Evolutionary conservation across 2,113 vertebrate species (phyloP).

Genomic region (Gallinago paraguaiae): DNA sequence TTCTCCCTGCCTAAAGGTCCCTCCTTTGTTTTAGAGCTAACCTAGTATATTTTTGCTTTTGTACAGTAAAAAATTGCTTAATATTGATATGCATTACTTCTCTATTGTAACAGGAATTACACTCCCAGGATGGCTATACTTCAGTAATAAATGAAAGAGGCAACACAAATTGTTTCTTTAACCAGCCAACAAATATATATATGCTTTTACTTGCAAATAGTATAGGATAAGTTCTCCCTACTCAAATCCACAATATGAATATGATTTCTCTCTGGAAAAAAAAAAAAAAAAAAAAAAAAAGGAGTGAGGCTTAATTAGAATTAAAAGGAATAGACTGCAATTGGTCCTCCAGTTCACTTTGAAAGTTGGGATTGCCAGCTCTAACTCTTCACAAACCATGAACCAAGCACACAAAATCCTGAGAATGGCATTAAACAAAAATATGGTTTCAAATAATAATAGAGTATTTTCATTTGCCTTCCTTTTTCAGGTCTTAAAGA

Average conservation of each 20-base stretch:
- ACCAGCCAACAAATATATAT: background rate
- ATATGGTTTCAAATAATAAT: background rate
- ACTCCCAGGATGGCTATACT: background rate
- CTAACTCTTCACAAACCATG: background rate
- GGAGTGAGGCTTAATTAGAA: background rate
- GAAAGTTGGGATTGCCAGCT: background rate
- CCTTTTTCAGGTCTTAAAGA: background rate
- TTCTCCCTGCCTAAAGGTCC: background rate
- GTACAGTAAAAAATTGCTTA: background rate
- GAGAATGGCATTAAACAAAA: background rate
- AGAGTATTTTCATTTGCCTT: background rate
- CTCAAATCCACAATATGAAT: background rate
- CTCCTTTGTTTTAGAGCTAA: background rate
- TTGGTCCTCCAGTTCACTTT: background rate
- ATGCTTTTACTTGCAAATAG: background rate
- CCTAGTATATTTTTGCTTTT: background rate
- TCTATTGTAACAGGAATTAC: background rate
- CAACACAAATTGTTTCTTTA: background rate
- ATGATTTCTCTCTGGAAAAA: background rate
- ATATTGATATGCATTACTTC: background rate
- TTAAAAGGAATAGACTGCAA: background rate
- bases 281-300: background rate
- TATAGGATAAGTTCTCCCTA: background rate
- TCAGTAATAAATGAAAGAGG: background rate
- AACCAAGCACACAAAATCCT: background rate